Evolutionary conservation across 2,797 vertebrate species (phyloP).

Genomic region (Onychomys torridus): DNA sequence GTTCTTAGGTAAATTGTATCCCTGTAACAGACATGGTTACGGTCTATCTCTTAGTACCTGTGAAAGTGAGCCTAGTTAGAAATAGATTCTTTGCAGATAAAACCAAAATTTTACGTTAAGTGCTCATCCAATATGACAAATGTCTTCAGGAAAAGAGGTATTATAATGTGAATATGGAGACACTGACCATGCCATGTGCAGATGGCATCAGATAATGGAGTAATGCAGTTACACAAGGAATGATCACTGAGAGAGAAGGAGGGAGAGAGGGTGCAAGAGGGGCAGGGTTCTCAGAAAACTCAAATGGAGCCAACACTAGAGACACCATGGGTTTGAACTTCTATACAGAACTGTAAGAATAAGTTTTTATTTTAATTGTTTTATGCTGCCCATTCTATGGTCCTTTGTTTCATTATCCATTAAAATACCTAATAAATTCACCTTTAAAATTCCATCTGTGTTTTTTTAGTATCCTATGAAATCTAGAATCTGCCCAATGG

Average conservation of each 20-base stretch:
- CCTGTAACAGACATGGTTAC: neutral
- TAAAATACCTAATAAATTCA: neutral
- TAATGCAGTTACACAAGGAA: neutral
- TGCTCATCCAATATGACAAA: neutral
- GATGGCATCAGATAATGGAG: neutral
- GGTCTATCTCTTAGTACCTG: neutral
- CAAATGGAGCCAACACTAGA: neutral
- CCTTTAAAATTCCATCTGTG: neutral
- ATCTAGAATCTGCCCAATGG: conserved; percentile 26
- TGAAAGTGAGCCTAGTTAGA: neutral
- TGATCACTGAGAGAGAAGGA: neutral
- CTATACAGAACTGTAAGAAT: neutral
- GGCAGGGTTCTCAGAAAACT: neutral
- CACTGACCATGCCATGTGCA: neutral
- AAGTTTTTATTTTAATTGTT: neutral
- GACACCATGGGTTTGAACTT: neutral
- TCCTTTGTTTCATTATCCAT: neutral
- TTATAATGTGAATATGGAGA: neutral
- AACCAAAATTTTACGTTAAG: neutral
- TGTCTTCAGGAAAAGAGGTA: neutral
- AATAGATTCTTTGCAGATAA: neutral
- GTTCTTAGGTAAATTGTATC: neutral
- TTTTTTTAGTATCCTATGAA: neutral
- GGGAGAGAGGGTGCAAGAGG: neutral
- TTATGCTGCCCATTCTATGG: neutral